Percentiles rank a stretch among this genome's conserved stretches.
Conservation (phyloP, 2,888 invertebrate genomes). For the Eristalis tenax region DNA sequence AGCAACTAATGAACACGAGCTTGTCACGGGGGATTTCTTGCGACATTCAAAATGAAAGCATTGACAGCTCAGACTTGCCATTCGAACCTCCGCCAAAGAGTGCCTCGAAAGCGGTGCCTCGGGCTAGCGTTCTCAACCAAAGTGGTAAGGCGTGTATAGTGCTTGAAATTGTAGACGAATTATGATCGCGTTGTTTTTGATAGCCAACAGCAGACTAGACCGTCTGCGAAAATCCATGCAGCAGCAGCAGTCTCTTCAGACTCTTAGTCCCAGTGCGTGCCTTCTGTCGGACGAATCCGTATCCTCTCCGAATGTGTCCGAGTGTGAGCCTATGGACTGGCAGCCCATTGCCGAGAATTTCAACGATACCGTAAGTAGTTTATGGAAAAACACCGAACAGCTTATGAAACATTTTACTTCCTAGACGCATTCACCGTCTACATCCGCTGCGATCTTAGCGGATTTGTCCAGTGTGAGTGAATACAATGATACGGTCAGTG, state of each 20-base stretch:
- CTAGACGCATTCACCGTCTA: slow-evolving; percentile 2
- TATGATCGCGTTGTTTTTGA: neutral
- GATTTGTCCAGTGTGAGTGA: slow-evolving; percentile 66
- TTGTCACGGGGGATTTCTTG: neutral
- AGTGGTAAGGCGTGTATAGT: slow-evolving; percentile 12
- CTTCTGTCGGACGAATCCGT: neutral
- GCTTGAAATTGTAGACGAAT: neutral
- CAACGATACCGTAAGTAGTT: neutral
- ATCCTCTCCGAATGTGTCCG: slow-evolving; percentile 19
- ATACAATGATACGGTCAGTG: slow-evolving; percentile 73
- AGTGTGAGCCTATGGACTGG: slow-evolving; percentile 77
- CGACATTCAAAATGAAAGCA: neutral
- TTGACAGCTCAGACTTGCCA: neutral
- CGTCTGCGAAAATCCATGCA: slow-evolving; percentile 71
- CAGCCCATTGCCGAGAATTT: slow-evolving; percentile 59
- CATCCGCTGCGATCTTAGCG: neutral
- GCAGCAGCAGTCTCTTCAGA: neutral
- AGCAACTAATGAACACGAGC: neutral
- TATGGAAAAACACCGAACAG: neutral
- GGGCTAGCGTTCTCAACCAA: slow-evolving; percentile 16
- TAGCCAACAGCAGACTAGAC: slow-evolving; percentile 74
- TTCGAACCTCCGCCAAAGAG: neutral
- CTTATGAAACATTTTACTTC: neutral
- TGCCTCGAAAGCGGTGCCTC: neutral
- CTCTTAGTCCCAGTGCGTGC: neutral